phyloP scores from a whole-genome alignment of 2,888 invertebrate genomes.

The Megaustenia siamemsis region DNA sequence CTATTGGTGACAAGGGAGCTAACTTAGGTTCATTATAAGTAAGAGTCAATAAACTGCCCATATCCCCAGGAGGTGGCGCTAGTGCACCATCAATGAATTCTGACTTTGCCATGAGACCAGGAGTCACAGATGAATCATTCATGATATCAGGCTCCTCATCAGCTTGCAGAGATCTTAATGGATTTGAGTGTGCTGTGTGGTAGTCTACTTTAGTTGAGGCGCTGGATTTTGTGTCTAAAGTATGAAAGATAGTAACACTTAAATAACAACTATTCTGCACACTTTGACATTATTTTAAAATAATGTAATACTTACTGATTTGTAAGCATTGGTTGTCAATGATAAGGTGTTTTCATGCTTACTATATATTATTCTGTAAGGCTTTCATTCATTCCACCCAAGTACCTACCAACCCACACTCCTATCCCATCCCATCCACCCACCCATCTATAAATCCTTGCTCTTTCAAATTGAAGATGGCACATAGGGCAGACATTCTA shows the following conservation, averaged over 20 bases:
- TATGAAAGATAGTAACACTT: not conserved
- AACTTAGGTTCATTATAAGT: not conserved
- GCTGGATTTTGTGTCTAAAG: not conserved
- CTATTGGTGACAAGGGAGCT: constrained; percentile 18
- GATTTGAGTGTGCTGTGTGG: not conserved
- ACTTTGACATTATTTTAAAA: too few relatives aligned
- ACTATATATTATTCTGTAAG: too few relatives aligned
- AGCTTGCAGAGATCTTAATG: not conserved
- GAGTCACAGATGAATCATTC: constrained; percentile 41
- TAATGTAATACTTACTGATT: too few relatives aligned
- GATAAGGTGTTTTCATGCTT: too few relatives aligned
- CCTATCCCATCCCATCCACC: too few relatives aligned
- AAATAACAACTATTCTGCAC: too few relatives aligned
- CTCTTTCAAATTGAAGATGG: too few relatives aligned
- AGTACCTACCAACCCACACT: too few relatives aligned
- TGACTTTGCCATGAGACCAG: constrained; percentile 23
- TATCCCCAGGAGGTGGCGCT: constrained; percentile 25
- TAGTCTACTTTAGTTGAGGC: not conserved
- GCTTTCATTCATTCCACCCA: too few relatives aligned
- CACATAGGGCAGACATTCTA: too few relatives aligned
- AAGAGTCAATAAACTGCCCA: not conserved
- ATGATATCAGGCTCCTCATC: constrained; percentile 52
- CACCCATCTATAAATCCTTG: too few relatives aligned
- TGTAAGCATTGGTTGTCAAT: too few relatives aligned
- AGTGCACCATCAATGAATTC: not conserved